A percentile compares a stretch with the other conserved stretches of the same genome.
Evolutionary conservation across 1,140 invertebrate genomes (phyloP).

Genomic region (Leptinotarsa lineolata): DNA sequence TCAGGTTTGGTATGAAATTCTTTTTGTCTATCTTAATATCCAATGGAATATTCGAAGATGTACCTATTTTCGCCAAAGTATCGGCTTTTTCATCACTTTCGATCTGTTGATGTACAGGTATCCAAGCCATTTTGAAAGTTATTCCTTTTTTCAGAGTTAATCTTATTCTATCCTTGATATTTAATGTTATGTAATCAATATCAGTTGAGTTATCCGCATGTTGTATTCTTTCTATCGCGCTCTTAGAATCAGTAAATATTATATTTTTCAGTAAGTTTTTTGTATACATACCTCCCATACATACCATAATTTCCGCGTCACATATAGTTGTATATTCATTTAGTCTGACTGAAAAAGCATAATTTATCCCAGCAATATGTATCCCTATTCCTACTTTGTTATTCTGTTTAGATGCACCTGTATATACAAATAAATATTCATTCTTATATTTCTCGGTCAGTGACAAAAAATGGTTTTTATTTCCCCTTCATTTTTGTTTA

Average conservation of each 20-base stretch:
- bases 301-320: neutral
- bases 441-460: neutral
- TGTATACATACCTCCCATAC: neutral
- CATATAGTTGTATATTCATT: neutral
- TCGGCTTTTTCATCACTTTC: conserved; percentile 7
- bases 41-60: conserved; percentile 6
- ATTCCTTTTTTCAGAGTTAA: neutral
- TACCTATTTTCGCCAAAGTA: conserved; percentile 13
- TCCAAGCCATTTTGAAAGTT: conserved; percentile 17
- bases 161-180: conserved; percentile 12
- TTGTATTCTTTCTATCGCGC: conserved; percentile 28
- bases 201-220: neutral
- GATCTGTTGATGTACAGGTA: conserved; percentile 20
- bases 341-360: neutral
- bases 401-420: neutral
- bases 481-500: neutral
- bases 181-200: conserved; percentile 6
- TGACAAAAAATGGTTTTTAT: no score
- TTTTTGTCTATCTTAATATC: neutral
- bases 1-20: neutral
- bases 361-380: neutral
- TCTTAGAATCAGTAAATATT: conserved; percentile 26
- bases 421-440: neutral
- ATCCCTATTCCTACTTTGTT: neutral
- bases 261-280: conserved; percentile 20